phyloP scores from a whole-genome alignment of 2,797 vertebrate species.

The Okamejei kenojei region DNA sequence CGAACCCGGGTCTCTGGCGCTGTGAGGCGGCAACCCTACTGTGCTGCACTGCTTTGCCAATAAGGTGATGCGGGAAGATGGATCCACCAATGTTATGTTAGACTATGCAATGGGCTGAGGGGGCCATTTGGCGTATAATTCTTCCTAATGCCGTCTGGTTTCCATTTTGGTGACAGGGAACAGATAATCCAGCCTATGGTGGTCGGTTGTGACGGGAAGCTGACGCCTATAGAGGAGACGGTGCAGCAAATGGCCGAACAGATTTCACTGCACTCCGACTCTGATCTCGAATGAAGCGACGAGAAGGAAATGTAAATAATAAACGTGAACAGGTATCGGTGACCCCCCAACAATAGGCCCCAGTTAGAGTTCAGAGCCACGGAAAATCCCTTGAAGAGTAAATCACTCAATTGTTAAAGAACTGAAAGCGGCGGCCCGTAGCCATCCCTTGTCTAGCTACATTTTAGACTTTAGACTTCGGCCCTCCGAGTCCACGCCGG shows the following conservation, averaged over 20 bases:
- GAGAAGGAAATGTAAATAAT: neutral
- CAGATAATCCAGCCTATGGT: conserved; percentile 60
- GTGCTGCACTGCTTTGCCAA: too few species aligned
- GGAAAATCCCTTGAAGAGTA: neutral
- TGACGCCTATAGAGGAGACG: conserved; percentile 52
- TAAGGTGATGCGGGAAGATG: neutral
- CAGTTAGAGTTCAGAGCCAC: neutral
- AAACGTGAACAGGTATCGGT: too few species aligned
- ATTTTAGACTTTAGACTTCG: too few species aligned
- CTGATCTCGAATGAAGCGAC: neutral
- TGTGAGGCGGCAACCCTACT: too few species aligned
- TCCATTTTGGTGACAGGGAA: conserved; percentile 45
- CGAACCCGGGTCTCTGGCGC: too few species aligned
- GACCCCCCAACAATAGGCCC: neutral
- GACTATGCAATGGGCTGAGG: neutral
- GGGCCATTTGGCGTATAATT: neutral
- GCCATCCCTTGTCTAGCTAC: neutral
- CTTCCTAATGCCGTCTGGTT: neutral
- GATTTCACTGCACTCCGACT: conserved; percentile 41
- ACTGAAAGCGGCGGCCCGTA: neutral
- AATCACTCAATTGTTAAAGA: neutral
- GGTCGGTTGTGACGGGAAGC: conserved; percentile 53
- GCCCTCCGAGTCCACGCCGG: too few species aligned
- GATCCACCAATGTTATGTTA: neutral
- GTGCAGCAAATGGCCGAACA: conserved; percentile 42